Evolutionary conservation across 2,113 vertebrate genomes (phyloP).

Genomic region (Rattus norvegicus): GRCr8 NC_086023.1:106595501-106596000

Average conservation of each 20-base stretch:
- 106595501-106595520: background rate
- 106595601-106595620: background rate
- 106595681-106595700: background rate
- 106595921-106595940: background rate
- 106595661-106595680: background rate
- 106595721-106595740: background rate
- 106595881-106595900: background rate
- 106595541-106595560: background rate
- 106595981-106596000: too few relatives aligned
- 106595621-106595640: background rate
- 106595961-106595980: too few relatives aligned
- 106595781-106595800: background rate
- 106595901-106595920: background rate
- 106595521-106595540: background rate
- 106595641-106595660: background rate
- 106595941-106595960: too few relatives aligned
- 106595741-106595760: background rate
- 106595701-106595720: background rate
- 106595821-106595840: background rate
- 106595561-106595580: background rate
- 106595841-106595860: background rate
- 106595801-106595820: background rate
- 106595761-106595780: background rate
- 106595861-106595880: background rate
- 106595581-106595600: background rate